A percentile compares a stretch with the other conserved stretches of the same genome.
phyloP scores from a whole-genome alignment of 2,113 vertebrate species.

The Anas platyrhynchos region DNA sequence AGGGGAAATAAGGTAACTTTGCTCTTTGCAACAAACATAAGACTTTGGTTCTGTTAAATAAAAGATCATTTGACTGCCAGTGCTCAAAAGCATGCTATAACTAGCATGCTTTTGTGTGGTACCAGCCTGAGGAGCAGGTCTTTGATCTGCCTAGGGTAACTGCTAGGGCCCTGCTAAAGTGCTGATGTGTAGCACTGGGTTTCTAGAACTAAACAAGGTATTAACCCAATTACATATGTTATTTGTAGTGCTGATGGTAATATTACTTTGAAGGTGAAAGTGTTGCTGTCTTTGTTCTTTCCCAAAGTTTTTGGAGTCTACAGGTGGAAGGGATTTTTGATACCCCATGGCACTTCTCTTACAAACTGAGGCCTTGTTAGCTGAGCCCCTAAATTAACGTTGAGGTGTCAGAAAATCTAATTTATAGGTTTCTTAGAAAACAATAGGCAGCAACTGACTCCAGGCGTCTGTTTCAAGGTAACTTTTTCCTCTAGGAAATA shows the following conservation, averaged over 20 bases:
- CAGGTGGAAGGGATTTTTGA: background rate
- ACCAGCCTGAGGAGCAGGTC: background rate
- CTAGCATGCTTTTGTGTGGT: background rate
- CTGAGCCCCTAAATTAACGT: background rate
- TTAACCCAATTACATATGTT: background rate
- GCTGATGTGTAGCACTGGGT: background rate
- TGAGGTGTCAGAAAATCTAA: background rate
- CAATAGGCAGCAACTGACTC: accelerated
- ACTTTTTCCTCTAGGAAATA: background rate
- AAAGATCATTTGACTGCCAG: background rate
- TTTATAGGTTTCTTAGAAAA: background rate
- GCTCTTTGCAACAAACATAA: background rate
- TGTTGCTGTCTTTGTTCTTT: background rate
- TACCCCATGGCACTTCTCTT: background rate
- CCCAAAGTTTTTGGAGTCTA: background rate
- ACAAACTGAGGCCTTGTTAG: background rate
- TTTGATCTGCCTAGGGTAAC: background rate
- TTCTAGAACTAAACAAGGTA: background rate
- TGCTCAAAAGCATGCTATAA: background rate
- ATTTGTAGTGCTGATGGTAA: background rate
- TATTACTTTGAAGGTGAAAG: background rate
- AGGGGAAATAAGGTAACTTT: background rate
- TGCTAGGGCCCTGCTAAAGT: background rate
- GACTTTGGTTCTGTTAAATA: background rate
- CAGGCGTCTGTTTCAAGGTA: background rate